Percentiles rank a stretch among this genome's conserved stretches.
Evolutionary conservation across 2,797 vertebrate genomes (phyloP).

Genomic region (Liasis olivaceus): DNA sequence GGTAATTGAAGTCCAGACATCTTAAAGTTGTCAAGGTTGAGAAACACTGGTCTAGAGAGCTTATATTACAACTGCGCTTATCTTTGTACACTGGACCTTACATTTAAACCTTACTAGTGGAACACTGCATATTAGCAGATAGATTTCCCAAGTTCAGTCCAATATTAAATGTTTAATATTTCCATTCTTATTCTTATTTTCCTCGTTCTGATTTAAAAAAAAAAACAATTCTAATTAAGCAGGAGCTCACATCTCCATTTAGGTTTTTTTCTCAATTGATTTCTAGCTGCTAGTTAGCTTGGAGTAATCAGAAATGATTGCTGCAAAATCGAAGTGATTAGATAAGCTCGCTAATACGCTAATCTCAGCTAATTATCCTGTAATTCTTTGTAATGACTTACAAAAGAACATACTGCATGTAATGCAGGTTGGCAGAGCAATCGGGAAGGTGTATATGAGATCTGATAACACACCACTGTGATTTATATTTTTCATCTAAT

Average conservation of each 20-base stretch:
- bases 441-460: background rate
- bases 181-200: background rate
- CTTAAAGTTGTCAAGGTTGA: too few species aligned
- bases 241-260: slow-evolving; percentile 41
- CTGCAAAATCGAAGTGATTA: slow-evolving; percentile 62
- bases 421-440: background rate
- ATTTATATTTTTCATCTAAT: background rate
- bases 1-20: too few species aligned
- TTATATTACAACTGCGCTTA: background rate
- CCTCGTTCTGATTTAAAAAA: background rate
- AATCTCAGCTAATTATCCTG: slow-evolving; percentile 62
- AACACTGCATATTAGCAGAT: background rate
- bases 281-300: slow-evolving; percentile 61
- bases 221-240: slow-evolving; percentile 58
- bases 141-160: background rate
- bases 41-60: background rate
- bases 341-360: slow-evolving; percentile 55
- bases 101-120: background rate
- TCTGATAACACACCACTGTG: background rate
- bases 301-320: slow-evolving; percentile 45
- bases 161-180: background rate
- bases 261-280: slow-evolving; percentile 46
- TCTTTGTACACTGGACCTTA: background rate
- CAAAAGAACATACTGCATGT: background rate
- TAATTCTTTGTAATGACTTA: slow-evolving; percentile 60